Evolutionary conservation across 2,113 vertebrate species (phyloP).

Genomic region (Balaenoptera acutorostrata): DNA sequence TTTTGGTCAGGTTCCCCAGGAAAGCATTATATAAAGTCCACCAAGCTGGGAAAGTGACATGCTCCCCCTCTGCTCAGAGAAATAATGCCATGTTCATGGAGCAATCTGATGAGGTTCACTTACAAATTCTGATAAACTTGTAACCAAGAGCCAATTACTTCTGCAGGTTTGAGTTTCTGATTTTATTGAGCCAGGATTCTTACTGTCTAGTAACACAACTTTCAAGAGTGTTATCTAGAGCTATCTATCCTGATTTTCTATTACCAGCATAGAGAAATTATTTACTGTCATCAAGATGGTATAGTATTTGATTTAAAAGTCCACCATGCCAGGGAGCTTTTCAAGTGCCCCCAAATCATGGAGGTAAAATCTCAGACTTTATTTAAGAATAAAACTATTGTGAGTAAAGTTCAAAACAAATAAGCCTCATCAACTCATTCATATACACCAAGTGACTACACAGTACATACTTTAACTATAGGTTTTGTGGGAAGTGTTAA

Average conservation of each 20-base stretch:
- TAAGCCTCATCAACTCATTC: not conserved
- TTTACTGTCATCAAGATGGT: not conserved
- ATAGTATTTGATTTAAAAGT: not conserved
- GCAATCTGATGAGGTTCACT: not conserved
- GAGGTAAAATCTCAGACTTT: not conserved
- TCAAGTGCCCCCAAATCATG: not conserved
- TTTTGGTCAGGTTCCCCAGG: not conserved
- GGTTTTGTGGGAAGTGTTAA: not conserved
- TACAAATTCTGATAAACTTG: not conserved
- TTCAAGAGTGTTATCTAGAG: not conserved
- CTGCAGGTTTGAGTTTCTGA: not conserved
- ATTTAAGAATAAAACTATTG: not conserved
- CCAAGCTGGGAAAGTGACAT: no score
- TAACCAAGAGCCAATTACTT: not conserved
- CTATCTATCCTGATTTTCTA: not conserved
- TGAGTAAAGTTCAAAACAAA: not conserved
- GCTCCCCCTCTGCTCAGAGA: not conserved
- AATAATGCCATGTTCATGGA: not conserved
- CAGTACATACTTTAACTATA: fast-evolving
- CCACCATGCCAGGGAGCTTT: not conserved
- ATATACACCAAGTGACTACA: not conserved
- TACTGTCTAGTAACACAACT: not conserved
- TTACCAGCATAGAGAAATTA: not conserved
- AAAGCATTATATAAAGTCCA: not conserved
- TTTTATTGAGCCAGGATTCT: not conserved